Percentiles rank a stretch among this genome's conserved stretches.
Evolutionary conservation across 2,113 vertebrate species (phyloP).

Genomic region (Indicator indicator): DNA sequence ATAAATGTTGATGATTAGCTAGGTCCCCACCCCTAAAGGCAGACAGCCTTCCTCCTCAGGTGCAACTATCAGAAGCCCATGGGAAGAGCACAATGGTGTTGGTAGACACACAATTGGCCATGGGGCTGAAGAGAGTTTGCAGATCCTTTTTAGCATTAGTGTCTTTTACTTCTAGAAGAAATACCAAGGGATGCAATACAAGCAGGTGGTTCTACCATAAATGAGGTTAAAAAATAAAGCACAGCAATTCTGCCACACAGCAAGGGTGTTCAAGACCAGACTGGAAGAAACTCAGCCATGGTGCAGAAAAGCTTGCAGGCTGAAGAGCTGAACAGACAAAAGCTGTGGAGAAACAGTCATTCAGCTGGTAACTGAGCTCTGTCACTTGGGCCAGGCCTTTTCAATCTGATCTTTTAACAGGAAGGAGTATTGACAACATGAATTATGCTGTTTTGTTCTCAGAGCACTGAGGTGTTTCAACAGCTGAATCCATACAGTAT

Average conservation of each 20-base stretch:
- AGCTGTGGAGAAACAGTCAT: neutral
- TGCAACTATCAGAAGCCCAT: neutral
- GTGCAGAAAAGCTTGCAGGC: neutral
- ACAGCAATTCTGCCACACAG: too few species aligned
- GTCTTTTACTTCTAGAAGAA: neutral
- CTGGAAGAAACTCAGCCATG: neutral
- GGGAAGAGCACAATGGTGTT: neutral
- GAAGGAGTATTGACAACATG: neutral
- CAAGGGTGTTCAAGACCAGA: neutral
- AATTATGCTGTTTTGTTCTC: neutral
- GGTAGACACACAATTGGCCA: neutral
- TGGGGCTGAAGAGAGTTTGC: neutral
- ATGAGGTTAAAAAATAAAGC: too few species aligned
- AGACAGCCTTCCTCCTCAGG: neutral
- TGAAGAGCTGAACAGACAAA: neutral
- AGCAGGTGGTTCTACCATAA: neutral
- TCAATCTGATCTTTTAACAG: neutral
- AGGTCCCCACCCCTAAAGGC: neutral
- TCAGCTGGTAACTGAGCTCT: neutral
- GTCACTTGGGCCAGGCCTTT: neutral
- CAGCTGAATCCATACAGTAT: neutral
- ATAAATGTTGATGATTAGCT: neutral
- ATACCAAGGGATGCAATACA: neutral
- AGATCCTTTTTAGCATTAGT: neutral
- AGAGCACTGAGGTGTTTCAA: neutral